Conservation (phyloP, 2,113 vertebrate species). For the Tricholaema leucomelas region DNA sequence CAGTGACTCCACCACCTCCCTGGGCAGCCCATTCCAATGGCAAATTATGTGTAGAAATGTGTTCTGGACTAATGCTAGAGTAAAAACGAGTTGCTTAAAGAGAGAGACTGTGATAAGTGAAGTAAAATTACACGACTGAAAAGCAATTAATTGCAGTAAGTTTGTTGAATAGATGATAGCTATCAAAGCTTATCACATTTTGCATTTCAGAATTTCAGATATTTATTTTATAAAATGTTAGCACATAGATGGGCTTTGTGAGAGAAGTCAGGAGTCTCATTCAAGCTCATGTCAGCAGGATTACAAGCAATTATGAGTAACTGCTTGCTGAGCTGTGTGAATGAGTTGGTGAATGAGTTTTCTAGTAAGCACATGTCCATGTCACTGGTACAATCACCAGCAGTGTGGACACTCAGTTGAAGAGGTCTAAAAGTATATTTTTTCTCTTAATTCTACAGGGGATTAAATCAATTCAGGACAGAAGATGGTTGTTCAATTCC, state of each 20-base stretch:
- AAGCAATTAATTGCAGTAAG: constrained; percentile 46
- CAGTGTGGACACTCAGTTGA: background rate
- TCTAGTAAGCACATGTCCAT: background rate
- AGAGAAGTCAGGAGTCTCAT: constrained; percentile 41
- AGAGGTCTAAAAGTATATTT: constrained; percentile 16
- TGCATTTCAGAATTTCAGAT: constrained; percentile 14
- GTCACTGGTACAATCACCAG: background rate
- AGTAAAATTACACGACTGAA: constrained; percentile 24
- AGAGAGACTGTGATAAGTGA: background rate
- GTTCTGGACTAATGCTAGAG: background rate
- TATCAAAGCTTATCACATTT: constrained; percentile 51
- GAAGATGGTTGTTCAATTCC: background rate
- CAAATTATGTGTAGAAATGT: background rate
- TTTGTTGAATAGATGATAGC: constrained; percentile 29
- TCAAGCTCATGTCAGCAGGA: constrained; percentile 42
- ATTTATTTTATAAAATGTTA: background rate
- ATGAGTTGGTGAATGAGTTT: constrained; percentile 45
- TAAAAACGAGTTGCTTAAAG: background rate
- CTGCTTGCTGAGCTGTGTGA: constrained; percentile 32
- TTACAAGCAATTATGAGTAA: constrained; percentile 51
- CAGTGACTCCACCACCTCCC: no score
- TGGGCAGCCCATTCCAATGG: no score
- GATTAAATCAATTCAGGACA: background rate
- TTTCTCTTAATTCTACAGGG: background rate
- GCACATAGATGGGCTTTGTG: constrained; percentile 5